A percentile compares a stretch with the other conserved stretches of the same genome.
Evolutionary conservation across 2,888 invertebrate genomes (phyloP).

Genomic region (Synanthedon vespiformis): DNA sequence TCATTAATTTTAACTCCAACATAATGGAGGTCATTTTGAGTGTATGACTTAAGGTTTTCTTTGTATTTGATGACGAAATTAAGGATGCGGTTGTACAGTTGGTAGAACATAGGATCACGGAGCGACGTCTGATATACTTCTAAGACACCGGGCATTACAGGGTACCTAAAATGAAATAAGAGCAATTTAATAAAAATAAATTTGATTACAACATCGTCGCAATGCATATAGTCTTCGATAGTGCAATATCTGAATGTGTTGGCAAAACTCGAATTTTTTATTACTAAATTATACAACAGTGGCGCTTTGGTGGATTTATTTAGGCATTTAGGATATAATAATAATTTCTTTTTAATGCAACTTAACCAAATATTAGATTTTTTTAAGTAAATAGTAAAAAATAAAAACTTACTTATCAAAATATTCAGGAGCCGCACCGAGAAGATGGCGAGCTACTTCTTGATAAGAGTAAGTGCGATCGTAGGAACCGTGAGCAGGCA

Average conservation of each 20-base stretch:
- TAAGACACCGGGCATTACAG: slow-evolving; percentile 68
- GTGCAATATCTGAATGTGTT: too few species aligned
- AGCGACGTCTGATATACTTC: slow-evolving; percentile 74
- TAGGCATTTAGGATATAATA: too few species aligned
- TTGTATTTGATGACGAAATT: slow-evolving; percentile 73
- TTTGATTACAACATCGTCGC: too few species aligned
- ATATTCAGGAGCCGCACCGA: slow-evolving; percentile 33
- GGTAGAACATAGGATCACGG: slow-evolving; percentile 80
- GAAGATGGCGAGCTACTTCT: slow-evolving; percentile 61
- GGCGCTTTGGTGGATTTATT: neutral
- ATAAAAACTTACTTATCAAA: slow-evolving; percentile 26
- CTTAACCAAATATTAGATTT: too few species aligned
- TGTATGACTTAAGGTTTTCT: slow-evolving; percentile 69
- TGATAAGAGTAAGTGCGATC: slow-evolving; percentile 64
- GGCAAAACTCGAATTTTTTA: neutral
- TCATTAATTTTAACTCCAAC: slow-evolving; percentile 72
- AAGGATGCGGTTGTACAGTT: slow-evolving; percentile 73
- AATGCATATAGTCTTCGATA: too few species aligned
- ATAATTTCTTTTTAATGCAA: neutral
- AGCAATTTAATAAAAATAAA: too few species aligned
- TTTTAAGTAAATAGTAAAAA: neutral
- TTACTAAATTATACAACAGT: neutral
- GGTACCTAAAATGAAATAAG: slow-evolving; percentile 23
- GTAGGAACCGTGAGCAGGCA: slow-evolving; percentile 30
- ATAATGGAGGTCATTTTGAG: slow-evolving; percentile 65